A percentile compares a stretch with the other conserved stretches of the same genome.
Conservation (phyloP, 1,140 invertebrate species). For the Helicoverpa zea region DNA sequence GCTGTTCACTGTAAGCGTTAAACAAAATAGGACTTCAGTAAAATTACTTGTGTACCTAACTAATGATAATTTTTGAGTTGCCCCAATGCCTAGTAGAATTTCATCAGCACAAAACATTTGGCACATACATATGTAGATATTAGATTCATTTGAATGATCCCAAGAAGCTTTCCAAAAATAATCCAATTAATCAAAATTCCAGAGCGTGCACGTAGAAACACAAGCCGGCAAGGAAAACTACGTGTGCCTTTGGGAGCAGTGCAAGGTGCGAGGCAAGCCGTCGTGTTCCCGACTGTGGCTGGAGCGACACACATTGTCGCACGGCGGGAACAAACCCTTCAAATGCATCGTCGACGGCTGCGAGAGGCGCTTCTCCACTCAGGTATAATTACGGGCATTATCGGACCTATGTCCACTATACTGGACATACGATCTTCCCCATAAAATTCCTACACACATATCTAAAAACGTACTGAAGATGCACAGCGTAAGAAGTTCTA, state of each 20-base stretch:
- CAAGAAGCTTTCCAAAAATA: not conserved
- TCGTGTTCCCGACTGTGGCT: conserved; percentile 97
- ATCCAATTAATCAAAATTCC: conserved; percentile 63
- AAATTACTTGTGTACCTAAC: no score
- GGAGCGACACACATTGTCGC: conserved; percentile 96
- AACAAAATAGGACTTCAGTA: no score
- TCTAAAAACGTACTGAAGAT: conserved; percentile 1
- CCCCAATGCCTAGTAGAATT: no score
- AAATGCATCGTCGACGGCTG: conserved; percentile 98
- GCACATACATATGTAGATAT: not conserved
- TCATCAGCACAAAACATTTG: no score
- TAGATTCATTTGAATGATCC: not conserved
- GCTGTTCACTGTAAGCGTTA: no score
- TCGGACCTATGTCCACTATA: not conserved
- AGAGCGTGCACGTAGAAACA: conserved; percentile 94
- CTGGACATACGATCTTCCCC: not conserved
- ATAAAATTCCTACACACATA: not conserved
- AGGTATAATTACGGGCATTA: conserved; percentile 89
- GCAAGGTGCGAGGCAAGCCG: conserved; percentile 97
- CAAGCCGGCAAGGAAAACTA: conserved; percentile 94
- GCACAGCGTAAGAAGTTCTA: not conserved
- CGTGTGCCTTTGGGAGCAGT: conserved; percentile 96
- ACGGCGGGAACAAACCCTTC: conserved; percentile 97
- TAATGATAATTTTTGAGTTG: no score
- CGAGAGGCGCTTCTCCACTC: conserved; percentile 95